These are phyloP conservation scores for Conomelus anceps DNA, from an alignment of 2,888 invertebrate species.

Conservation along the genomic window DNA sequence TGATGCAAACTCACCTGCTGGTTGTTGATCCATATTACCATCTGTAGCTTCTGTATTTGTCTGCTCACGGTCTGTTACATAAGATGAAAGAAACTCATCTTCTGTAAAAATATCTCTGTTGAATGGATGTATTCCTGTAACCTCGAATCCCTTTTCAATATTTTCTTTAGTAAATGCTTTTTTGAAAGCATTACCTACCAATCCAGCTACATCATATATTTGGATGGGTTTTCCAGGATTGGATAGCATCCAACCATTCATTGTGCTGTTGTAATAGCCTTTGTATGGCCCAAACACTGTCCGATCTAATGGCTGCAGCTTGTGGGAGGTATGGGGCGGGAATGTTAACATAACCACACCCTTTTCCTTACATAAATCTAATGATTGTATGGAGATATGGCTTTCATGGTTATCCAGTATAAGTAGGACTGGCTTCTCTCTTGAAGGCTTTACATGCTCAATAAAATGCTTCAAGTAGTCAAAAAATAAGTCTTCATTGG, in stretches of 20 bases:
- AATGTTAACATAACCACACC: slow-evolving; percentile 18
- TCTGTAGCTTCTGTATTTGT: too few species aligned
- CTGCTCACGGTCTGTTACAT: slow-evolving; percentile 10
- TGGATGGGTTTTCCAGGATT: slow-evolving; percentile 10
- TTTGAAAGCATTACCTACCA: background rate
- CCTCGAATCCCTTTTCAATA: slow-evolving; percentile 12
- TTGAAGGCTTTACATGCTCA: too few species aligned
- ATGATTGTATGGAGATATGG: background rate
- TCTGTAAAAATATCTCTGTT: slow-evolving; percentile 18
- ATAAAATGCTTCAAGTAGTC: too few species aligned
- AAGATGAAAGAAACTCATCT: slow-evolving; percentile 12
- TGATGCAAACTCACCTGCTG: too few species aligned
- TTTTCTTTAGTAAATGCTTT: background rate
- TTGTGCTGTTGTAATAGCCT: background rate
- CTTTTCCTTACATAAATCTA: slow-evolving; percentile 8
- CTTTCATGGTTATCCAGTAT: too few species aligned
- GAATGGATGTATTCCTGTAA: slow-evolving; percentile 8
- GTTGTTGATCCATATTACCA: too few species aligned
- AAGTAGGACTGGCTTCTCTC: too few species aligned
- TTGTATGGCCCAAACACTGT: slow-evolving; percentile 19
- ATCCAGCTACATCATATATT: slow-evolving; percentile 6
- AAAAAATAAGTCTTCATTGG: too few species aligned
- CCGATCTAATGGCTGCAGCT: slow-evolving; percentile 16
- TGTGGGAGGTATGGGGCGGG: slow-evolving; percentile 16
- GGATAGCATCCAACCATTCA: background rate